Evolutionary conservation across 2,888 invertebrate species (phyloP).

Genomic region (Agrotis clavis): DNA sequence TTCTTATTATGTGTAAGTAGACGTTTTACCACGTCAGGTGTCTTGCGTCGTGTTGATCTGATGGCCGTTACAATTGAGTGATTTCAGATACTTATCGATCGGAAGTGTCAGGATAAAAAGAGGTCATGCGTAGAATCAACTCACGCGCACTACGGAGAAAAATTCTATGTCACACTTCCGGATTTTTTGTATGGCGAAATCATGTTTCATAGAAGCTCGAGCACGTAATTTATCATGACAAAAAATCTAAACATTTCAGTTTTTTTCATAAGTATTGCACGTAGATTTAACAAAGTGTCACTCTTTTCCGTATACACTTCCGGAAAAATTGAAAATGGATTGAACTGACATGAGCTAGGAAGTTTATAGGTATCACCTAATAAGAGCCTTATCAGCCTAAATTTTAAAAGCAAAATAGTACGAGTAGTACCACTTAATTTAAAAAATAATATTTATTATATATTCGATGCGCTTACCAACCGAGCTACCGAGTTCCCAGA

Average conservation of each 20-base stretch:
- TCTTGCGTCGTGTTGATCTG: constrained; percentile 58
- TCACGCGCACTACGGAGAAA: constrained; percentile 38
- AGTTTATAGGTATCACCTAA: too few species aligned
- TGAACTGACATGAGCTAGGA: too few species aligned
- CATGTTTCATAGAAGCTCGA: neutral
- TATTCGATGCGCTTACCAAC: too few species aligned
- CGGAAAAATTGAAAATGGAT: too few species aligned
- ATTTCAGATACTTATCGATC: constrained; percentile 63
- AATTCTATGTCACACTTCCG: constrained; percentile 48
- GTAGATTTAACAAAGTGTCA: too few species aligned
- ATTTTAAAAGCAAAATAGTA: too few species aligned
- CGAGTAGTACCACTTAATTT: too few species aligned
- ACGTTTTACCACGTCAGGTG: constrained; percentile 50
- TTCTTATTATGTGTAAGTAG: constrained; percentile 1
- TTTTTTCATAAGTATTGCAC: neutral
- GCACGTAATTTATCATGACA: constrained; percentile 20
- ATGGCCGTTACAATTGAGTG: constrained; percentile 66
- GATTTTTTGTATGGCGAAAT: constrained; percentile 5
- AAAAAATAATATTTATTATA: too few species aligned
- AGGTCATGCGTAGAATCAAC: constrained; percentile 60
- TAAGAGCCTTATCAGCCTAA: too few species aligned
- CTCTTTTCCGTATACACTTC: too few species aligned
- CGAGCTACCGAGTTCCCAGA: too few species aligned
- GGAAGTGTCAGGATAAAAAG: constrained; percentile 61
- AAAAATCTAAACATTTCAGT: neutral